Evolutionary conservation across 1,140 invertebrate genomes (phyloP).

Genomic region (Onthophagus taurus): DNA sequence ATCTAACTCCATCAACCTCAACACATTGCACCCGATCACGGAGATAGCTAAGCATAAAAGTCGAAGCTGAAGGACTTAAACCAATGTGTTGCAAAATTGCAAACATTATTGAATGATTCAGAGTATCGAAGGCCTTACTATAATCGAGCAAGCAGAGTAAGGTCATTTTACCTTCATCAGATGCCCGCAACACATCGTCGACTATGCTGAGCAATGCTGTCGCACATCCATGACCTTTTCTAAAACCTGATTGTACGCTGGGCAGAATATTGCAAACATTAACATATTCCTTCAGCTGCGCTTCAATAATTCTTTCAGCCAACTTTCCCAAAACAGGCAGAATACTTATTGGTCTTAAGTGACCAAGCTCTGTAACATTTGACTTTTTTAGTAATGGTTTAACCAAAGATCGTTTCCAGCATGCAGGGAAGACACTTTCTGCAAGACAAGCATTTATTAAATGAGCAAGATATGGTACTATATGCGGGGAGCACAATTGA

Average conservation of each 20-base stretch:
- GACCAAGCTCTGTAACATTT: neutral
- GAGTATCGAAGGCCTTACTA: neutral
- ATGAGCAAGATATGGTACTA: neutral
- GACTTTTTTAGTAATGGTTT: neutral
- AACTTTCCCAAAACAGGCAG: neutral
- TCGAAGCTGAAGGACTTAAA: too few relatives aligned
- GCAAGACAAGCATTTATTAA: conserved; percentile 1
- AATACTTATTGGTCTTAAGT: conserved; percentile 6
- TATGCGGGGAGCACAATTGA: conserved; percentile 3
- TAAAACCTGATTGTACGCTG: neutral
- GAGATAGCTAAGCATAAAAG: too few relatives aligned
- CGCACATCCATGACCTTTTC: neutral
- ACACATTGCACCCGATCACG: too few relatives aligned
- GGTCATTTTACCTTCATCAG: neutral
- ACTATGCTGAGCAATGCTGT: neutral
- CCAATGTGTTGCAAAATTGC: conserved; percentile 2
- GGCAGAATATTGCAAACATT: neutral
- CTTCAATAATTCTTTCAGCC: conserved; percentile 1
- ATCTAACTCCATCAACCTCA: too few relatives aligned
- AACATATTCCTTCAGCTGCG: neutral
- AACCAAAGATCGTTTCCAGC: conserved; percentile 3
- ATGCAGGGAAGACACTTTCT: neutral
- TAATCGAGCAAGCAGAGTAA: conserved; percentile 2
- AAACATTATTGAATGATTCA: neutral
- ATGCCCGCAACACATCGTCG: neutral